Conservation (phyloP, 2,113 vertebrate genomes). For the Centropus bengalensis region DNA sequence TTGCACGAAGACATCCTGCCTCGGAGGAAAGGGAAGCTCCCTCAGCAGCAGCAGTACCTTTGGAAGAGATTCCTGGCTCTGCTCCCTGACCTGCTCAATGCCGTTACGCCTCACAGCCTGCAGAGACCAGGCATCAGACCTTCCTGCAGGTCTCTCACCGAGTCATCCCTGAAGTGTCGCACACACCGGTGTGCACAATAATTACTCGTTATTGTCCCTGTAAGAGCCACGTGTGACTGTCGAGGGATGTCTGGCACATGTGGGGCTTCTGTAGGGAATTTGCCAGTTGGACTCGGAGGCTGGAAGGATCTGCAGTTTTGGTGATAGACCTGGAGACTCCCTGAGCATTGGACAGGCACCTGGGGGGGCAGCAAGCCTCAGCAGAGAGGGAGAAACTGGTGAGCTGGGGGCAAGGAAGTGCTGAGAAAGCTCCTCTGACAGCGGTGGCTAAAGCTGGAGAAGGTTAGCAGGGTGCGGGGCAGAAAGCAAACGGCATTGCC, state of each 20-base stretch:
- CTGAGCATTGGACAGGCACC: neutral
- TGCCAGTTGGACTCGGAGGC: neutral
- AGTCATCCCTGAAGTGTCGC: rapidly evolving
- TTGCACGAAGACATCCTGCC: neutral
- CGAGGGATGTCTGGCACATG: neutral
- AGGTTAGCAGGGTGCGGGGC: neutral
- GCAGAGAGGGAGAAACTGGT: neutral
- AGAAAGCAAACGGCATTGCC: neutral
- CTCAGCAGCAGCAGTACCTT: neutral
- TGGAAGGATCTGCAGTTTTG: neutral
- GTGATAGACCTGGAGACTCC: neutral
- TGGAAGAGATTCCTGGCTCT: constrained; percentile 8
- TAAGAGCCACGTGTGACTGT: neutral
- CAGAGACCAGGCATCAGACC: neutral
- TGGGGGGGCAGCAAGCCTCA: neutral
- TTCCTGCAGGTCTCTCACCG: neutral
- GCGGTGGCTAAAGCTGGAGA: neutral
- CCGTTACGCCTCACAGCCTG: neutral
- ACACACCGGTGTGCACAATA: neutral
- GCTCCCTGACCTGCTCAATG: neutral
- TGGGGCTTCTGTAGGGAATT: neutral
- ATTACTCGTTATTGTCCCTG: neutral
- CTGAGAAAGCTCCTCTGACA: neutral
- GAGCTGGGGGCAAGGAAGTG: neutral
- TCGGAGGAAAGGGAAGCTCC: neutral